These are phyloP conservation scores for Haemorhous mexicanus DNA, from an alignment of 2,113 vertebrate genomes.

Conservation along the genomic window DNA sequence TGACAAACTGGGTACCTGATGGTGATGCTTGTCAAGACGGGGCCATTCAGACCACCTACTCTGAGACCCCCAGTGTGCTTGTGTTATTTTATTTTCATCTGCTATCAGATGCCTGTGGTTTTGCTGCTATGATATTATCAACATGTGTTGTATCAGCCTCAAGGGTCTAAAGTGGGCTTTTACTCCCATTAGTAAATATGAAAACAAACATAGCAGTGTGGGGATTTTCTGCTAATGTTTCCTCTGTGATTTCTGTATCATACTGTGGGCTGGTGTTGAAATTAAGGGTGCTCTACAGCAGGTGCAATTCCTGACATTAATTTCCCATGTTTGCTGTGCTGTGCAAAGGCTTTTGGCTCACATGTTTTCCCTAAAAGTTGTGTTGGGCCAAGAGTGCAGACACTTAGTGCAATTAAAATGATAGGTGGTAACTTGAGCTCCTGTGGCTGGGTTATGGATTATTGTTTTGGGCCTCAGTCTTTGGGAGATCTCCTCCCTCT, in stretches of 20 bases:
- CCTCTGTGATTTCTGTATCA: neutral
- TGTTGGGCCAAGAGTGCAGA: neutral
- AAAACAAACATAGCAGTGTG: neutral
- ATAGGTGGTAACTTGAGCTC: neutral
- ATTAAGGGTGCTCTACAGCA: neutral
- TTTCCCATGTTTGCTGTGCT: neutral
- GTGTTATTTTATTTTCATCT: neutral
- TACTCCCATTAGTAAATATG: neutral
- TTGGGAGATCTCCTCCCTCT: neutral
- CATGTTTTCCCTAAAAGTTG: neutral
- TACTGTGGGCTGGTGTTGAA: neutral
- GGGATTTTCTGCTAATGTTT: neutral
- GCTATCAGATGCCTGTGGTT: constrained; percentile 18
- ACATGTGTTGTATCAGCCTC: neutral
- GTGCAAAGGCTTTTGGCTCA: neutral
- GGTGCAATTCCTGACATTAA: neutral
- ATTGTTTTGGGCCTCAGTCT: neutral
- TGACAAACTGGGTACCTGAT: neutral
- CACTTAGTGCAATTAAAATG: neutral
- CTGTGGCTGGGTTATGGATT: neutral
- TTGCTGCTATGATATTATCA: neutral
- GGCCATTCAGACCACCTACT: constrained; percentile 32
- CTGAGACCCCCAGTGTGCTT: neutral
- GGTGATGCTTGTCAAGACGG: neutral
- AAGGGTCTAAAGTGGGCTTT: constrained; percentile 2